phyloP scores from a whole-genome alignment of 2,888 invertebrate genomes.

The Strigamia transsilvanica region DNA sequence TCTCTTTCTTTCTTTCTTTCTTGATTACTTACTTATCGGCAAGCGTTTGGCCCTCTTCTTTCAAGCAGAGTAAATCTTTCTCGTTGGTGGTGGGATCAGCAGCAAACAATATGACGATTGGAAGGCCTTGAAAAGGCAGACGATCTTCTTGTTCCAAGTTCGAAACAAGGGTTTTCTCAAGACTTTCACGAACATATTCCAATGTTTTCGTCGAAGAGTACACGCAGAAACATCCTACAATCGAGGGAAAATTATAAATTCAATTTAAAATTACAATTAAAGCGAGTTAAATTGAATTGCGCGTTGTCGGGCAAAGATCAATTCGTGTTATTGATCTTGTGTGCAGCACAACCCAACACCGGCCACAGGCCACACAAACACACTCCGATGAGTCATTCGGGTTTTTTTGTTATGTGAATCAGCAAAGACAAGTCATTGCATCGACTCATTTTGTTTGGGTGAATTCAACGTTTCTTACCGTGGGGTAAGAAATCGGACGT shows the following conservation, averaged over 20 bases:
- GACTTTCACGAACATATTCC: slow-evolving; percentile 87
- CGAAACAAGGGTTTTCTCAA: slow-evolving; percentile 88
- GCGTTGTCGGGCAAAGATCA: not conserved
- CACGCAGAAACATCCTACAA: slow-evolving; percentile 67
- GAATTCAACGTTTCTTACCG: slow-evolving; percentile 69
- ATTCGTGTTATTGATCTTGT: not conserved
- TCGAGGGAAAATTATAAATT: not conserved
- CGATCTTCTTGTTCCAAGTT: slow-evolving; percentile 91
- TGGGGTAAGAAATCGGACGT: slow-evolving; percentile 89
- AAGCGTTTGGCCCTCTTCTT: slow-evolving; percentile 88
- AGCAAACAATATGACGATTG: slow-evolving; percentile 89
- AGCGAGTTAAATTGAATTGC: not conserved
- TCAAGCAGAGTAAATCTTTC: slow-evolving; percentile 82
- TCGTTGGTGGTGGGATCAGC: slow-evolving; percentile 84
- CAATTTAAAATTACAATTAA: not conserved
- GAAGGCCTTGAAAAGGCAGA: slow-evolving; percentile 82
- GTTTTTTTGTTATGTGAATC: not conserved
- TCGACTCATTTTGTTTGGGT: not conserved
- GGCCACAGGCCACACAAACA: no score
- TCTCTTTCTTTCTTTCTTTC: no score
- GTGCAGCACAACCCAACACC: not conserved
- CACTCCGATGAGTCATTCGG: not conserved
- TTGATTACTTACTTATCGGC: slow-evolving; percentile 90
- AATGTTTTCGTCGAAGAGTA: slow-evolving; percentile 91
- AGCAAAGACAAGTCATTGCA: not conserved